Percentiles rank a stretch among this genome's conserved stretches.
Conservation (phyloP, 2,797 vertebrate species). For the Thunnus albacares region DNA sequence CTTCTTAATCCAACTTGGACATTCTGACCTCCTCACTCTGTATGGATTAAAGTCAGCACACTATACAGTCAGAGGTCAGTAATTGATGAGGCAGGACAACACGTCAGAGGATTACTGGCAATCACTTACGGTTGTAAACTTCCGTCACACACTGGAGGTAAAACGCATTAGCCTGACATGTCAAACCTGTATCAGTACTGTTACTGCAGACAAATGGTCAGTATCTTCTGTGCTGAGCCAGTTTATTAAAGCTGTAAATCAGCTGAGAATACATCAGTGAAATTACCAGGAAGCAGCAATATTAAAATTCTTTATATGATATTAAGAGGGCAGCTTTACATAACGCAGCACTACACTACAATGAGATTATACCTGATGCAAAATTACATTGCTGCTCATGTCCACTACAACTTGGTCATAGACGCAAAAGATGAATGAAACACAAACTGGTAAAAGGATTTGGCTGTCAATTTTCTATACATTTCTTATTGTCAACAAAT, state of each 20-base stretch:
- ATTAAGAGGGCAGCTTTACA: conserved; percentile 73
- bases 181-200: conserved; percentile 12
- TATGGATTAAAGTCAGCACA: conserved; percentile 54
- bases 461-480: too few species aligned
- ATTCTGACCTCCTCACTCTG: conserved; percentile 38
- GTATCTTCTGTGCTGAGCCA: conserved; percentile 26
- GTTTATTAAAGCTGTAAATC: conserved; percentile 73
- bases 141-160: background rate
- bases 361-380: conserved; percentile 67
- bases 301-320: conserved; percentile 71
- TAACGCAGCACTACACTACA: conserved; percentile 62
- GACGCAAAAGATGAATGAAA: background rate
- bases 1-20: conserved; percentile 40
- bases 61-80: conserved; percentile 23
- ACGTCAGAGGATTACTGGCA: conserved; percentile 51
- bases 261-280: conserved; percentile 71
- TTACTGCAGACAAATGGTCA: conserved; percentile 45
- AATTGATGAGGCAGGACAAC: conserved; percentile 31
- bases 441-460: background rate
- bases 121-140: background rate
- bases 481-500: too few species aligned
- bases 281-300: conserved; percentile 70
- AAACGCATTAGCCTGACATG: background rate
- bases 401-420: conserved; percentile 12
- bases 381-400: conserved; percentile 48